Evolutionary conservation across 2,797 vertebrate species (phyloP).

Genomic region (Poecilia wingei): DNA sequence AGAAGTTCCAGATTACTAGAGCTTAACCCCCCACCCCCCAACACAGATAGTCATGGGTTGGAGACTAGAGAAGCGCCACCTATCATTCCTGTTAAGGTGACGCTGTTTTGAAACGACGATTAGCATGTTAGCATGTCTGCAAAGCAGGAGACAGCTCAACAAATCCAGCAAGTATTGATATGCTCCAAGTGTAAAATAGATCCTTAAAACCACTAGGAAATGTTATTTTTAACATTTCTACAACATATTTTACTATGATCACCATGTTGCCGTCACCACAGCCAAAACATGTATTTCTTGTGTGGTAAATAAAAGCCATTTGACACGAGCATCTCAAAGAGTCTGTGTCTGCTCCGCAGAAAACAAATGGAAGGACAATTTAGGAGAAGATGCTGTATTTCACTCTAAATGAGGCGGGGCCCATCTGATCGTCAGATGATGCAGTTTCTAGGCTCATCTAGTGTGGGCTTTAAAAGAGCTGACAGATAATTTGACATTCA

Average conservation of each 20-base stretch:
- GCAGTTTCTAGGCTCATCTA: background rate
- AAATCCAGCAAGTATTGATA: background rate
- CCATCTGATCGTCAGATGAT: background rate
- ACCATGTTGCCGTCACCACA: background rate
- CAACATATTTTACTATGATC: too few relatives aligned
- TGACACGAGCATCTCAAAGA: background rate
- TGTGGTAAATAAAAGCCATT: background rate
- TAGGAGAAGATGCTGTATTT: background rate
- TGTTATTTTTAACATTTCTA: background rate
- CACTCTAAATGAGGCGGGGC: background rate
- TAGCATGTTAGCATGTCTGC: background rate
- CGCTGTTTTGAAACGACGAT: background rate
- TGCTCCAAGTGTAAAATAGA: background rate
- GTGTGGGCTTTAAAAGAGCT: slow-evolving; percentile 3
- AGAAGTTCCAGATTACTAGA: background rate
- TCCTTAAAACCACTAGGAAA: background rate
- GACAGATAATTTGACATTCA: background rate
- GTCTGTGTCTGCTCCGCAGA: background rate
- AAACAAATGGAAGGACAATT: background rate
- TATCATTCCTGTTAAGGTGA: background rate
- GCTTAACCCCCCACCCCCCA: background rate
- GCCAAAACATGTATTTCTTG: background rate
- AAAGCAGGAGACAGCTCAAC: background rate
- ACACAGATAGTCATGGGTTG: background rate
- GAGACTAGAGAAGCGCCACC: background rate